Conservation (phyloP, 1,140 invertebrate species). For the Aphelenchoides avenae region DNA sequence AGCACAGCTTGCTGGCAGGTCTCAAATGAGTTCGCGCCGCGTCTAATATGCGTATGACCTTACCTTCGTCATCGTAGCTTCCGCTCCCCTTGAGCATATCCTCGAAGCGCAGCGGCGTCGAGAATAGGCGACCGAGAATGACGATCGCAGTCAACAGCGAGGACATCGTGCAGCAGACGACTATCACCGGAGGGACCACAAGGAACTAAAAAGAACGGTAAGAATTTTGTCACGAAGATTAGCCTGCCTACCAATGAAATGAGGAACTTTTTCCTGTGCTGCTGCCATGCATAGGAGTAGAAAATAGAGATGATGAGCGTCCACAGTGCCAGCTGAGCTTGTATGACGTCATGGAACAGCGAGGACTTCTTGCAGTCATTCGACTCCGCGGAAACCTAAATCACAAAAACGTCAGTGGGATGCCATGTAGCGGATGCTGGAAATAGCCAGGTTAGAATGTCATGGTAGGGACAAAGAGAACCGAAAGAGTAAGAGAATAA, state of each 20-base stretch:
- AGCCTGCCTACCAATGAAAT: constrained; percentile 32
- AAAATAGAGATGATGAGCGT: constrained; percentile 35
- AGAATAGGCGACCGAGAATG: constrained; percentile 41
- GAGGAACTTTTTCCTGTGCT: constrained; percentile 46
- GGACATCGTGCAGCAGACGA: constrained; percentile 34
- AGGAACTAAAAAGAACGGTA: constrained; percentile 32
- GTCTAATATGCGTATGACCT: constrained; percentile 9
- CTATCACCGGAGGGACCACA: constrained; percentile 38
- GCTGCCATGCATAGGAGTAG: constrained; percentile 46
- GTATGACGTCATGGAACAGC: constrained; percentile 35
- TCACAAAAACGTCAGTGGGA: no score
- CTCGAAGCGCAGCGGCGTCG: constrained; percentile 35
- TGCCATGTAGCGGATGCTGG: no score
- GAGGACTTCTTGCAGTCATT: constrained; percentile 30
- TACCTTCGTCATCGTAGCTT: constrained; percentile 10
- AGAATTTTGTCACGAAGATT: constrained; percentile 1
- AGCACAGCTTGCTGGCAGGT: neutral
- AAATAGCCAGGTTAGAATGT: no score
- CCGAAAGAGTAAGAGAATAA: no score
- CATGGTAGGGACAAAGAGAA: no score
- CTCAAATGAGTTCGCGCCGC: neutral
- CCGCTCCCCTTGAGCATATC: constrained; percentile 29
- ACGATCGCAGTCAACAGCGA: constrained; percentile 40
- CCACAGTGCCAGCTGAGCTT: constrained; percentile 46
- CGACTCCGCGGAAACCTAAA: constrained; percentile 43